These are phyloP conservation scores for Rhynchonema sp. DNA, from an alignment of 2,888 invertebrate genomes.

Conservation along the genomic window DNA sequence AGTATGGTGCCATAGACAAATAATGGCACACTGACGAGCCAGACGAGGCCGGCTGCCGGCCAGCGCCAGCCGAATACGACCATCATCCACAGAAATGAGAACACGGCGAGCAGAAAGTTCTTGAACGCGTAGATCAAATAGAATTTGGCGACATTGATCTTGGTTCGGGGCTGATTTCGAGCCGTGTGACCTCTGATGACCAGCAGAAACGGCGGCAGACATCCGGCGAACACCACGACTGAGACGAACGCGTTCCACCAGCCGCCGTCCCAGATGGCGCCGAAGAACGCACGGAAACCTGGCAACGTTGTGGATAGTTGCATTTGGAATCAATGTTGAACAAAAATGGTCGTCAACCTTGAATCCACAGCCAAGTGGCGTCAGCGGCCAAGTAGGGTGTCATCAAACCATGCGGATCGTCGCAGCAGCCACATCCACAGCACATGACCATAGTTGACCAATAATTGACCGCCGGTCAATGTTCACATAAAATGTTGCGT, in stretches of 20 bases:
- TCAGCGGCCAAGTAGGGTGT: background rate
- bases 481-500: no score
- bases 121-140: background rate
- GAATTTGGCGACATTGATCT: background rate
- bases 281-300: background rate
- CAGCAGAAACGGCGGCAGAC: background rate
- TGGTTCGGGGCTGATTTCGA: no score
- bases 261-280: background rate
- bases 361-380: background rate
- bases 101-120: background rate
- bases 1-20: background rate
- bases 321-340: background rate
- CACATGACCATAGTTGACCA: background rate
- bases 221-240: background rate
- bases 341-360: no score
- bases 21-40: background rate
- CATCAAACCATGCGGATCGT: background rate
- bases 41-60: background rate
- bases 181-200: background rate
- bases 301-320: background rate
- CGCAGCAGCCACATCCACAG: background rate
- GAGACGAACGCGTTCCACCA: background rate
- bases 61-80: background rate
- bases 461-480: no score
- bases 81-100: background rate